phyloP scores from a whole-genome alignment of 2,888 invertebrate genomes.

The Rotaria macrura region DNA sequence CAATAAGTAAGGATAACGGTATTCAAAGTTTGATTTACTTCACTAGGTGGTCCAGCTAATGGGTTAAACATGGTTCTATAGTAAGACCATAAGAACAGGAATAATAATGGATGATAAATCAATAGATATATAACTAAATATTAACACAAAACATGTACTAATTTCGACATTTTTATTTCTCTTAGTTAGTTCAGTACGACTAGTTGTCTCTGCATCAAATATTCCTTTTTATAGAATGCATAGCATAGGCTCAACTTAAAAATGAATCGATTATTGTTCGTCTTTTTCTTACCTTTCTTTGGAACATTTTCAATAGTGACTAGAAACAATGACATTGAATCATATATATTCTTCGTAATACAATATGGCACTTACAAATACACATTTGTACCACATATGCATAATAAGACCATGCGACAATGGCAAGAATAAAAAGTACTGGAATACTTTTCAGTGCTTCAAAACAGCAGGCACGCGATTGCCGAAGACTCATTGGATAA shows the following conservation, averaged over 20 bases:
- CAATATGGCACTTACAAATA: constrained; percentile 60
- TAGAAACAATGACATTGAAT: constrained; percentile 55
- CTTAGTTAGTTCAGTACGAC: not conserved
- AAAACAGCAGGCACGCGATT: not conserved
- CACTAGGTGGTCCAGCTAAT: constrained; percentile 60
- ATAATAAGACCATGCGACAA: constrained; percentile 91
- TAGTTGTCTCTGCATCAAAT: too few relatives aligned
- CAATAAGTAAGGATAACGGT: not conserved
- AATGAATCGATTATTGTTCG: not conserved
- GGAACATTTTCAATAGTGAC: constrained; percentile 66
- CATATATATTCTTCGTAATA: not conserved
- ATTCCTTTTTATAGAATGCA: too few relatives aligned
- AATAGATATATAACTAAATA: constrained; percentile 61
- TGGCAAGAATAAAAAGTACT: constrained; percentile 76
- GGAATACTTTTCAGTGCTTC: constrained; percentile 71
- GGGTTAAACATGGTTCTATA: constrained; percentile 84
- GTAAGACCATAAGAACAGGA: constrained; percentile 86
- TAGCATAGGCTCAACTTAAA: too few relatives aligned
- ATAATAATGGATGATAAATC: constrained; percentile 73
- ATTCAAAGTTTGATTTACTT: too few relatives aligned
- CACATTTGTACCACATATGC: constrained; percentile 84
- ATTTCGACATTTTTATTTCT: too few relatives aligned
- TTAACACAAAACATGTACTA: not conserved
- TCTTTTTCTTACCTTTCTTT: constrained; percentile 57
- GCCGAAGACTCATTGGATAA: not conserved